A percentile compares a stretch with the other conserved stretches of the same genome.
Conservation (phyloP, 2,888 invertebrate genomes). For the Monochamus alternatus region DNA sequence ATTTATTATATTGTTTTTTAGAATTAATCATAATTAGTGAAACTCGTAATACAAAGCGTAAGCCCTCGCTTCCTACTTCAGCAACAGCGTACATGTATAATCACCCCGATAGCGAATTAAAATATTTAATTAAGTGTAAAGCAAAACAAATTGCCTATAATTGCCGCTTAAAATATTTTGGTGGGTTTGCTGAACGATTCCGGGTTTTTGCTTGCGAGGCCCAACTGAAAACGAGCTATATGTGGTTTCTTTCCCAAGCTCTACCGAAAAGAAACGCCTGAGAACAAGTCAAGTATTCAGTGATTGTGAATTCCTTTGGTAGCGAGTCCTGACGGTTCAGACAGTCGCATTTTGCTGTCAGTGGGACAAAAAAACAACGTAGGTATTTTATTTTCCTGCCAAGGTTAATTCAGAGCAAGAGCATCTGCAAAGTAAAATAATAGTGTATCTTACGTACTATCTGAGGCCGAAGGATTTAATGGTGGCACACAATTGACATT, state of each 20-base stretch:
- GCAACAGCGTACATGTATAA: conserved; percentile 37
- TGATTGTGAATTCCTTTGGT: conserved; percentile 67
- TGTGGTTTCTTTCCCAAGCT: conserved; percentile 56
- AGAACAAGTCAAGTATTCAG: conserved; percentile 64
- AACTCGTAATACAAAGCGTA: background rate
- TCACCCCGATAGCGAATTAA: conserved; percentile 56
- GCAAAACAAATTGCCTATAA: conserved; percentile 60
- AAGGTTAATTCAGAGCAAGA: conserved; percentile 69
- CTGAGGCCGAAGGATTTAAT: conserved; percentile 68
- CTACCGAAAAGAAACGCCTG: conserved; percentile 54
- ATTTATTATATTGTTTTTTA: too few species aligned
- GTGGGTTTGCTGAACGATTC: conserved; percentile 50
- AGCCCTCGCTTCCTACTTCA: conserved; percentile 2
- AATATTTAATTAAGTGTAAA: conserved; percentile 60
- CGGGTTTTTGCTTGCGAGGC: conserved; percentile 55
- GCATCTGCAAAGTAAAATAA: conserved; percentile 69
- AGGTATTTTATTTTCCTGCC: conserved; percentile 71
- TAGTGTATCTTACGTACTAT: conserved; percentile 68
- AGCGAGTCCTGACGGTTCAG: conserved; percentile 66
- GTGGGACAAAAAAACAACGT: conserved; percentile 60
- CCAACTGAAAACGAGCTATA: conserved; percentile 50
- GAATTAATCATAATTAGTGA: background rate
- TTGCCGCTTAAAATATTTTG: conserved; percentile 58
- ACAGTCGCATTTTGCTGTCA: conserved; percentile 71
- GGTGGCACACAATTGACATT: conserved; percentile 64